Conservation (phyloP, 2,888 invertebrate species). For the Altica lythri region DNA sequence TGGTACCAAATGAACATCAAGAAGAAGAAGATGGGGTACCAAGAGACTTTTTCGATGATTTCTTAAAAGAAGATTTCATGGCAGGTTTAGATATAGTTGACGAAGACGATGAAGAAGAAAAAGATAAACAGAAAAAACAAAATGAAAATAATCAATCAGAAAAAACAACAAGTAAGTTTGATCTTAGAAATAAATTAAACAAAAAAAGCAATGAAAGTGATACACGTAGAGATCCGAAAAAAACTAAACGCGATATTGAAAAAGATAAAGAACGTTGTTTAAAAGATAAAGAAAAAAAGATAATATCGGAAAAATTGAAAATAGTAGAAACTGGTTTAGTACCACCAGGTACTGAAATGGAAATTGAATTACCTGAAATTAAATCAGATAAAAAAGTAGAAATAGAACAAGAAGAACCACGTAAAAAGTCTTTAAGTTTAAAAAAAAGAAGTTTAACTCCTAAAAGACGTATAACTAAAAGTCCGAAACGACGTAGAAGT, state of each 20-base stretch:
- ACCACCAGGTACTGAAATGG: slow-evolving; percentile 58
- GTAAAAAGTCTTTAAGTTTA: slow-evolving; percentile 7
- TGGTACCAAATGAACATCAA: slow-evolving; percentile 22
- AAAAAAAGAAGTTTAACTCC: slow-evolving; percentile 25
- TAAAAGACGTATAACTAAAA: slow-evolving; percentile 9
- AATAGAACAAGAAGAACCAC: too few species aligned
- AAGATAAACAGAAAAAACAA: slow-evolving; percentile 9
- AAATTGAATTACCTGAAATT: slow-evolving; percentile 47
- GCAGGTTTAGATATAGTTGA: slow-evolving; percentile 57
- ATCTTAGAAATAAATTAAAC: slow-evolving; percentile 14
- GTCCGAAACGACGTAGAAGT: slow-evolving; percentile 11
- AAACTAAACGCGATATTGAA: slow-evolving; percentile 56
- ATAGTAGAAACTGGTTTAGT: slow-evolving; percentile 58
- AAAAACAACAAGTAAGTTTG: slow-evolving; percentile 6
- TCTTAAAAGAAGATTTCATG: slow-evolving; percentile 56
- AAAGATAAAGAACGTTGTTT: slow-evolving; percentile 55
- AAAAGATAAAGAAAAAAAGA: slow-evolving; percentile 53
- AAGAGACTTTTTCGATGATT: slow-evolving; percentile 56
- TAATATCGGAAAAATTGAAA: slow-evolving; percentile 54
- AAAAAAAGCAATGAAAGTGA: slow-evolving; percentile 37
- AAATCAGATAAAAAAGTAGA: slow-evolving; percentile 25
- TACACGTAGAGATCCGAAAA: slow-evolving; percentile 54
- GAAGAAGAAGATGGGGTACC: slow-evolving; percentile 54
- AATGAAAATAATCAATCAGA: slow-evolving; percentile 1
- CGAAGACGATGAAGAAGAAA: slow-evolving; percentile 48